Conservation (phyloP, 1,140 invertebrate species). For the Apis cerana region DNA sequence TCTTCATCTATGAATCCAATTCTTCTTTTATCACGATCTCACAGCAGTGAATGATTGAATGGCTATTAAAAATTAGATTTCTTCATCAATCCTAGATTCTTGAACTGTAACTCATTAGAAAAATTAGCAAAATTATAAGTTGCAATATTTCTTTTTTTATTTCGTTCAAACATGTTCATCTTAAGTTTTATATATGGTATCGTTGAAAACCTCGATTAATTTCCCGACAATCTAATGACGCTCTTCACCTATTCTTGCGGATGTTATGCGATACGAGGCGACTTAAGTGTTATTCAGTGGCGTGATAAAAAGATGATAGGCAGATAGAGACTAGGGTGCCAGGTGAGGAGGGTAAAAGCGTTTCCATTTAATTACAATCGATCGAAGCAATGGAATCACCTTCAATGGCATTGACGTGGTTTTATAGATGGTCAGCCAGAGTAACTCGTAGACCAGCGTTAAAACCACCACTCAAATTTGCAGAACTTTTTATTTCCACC, state of each 20-base stretch:
- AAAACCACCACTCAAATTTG: slow-evolving; percentile 68
- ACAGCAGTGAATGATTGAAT: no score
- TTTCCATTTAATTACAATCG: slow-evolving; percentile 67
- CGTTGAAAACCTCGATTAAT: no score
- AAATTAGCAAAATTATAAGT: no score
- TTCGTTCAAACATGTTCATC: no score
- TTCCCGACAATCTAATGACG: neutral
- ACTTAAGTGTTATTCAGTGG: slow-evolving; percentile 54
- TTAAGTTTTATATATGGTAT: no score
- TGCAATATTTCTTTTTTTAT: no score
- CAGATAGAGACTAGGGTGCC: slow-evolving; percentile 16
- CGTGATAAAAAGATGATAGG: slow-evolving; percentile 45
- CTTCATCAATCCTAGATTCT: no score
- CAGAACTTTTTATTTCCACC: slow-evolving; percentile 57
- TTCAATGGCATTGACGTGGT: slow-evolving; percentile 53
- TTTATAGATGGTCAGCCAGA: slow-evolving; percentile 62
- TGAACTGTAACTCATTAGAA: no score
- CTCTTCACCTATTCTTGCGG: neutral
- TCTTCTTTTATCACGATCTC: no score
- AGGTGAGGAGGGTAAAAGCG: slow-evolving; percentile 50
- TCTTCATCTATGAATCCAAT: no score
- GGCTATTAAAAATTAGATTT: no score
- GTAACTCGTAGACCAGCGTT: slow-evolving; percentile 52
- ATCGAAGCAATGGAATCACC: slow-evolving; percentile 54
- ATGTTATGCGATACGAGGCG: slow-evolving; percentile 4